phyloP scores from a whole-genome alignment of 2,888 invertebrate species.

The Epistrophe eligans region DNA sequence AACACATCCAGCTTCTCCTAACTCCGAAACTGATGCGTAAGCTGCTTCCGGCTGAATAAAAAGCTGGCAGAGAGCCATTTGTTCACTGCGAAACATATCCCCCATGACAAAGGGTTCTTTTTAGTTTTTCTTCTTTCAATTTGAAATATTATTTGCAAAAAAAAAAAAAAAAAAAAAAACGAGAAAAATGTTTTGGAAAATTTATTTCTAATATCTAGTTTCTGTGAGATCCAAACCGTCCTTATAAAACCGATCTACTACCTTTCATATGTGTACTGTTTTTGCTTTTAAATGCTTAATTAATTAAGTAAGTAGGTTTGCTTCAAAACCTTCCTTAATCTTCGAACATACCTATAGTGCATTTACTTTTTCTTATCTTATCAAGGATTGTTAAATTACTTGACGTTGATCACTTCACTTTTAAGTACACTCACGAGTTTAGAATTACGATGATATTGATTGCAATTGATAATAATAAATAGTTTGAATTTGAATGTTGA shows the following conservation, averaged over 20 bases:
- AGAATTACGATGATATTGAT: conserved; percentile 4
- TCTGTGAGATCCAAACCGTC: background rate
- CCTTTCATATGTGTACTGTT: background rate
- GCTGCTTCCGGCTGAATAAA: conserved; percentile 80
- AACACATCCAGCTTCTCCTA: conserved; percentile 80
- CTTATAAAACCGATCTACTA: background rate
- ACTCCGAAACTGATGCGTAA: conserved; percentile 79
- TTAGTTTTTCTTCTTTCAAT: background rate
- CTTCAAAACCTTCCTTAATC: conserved; percentile 6
- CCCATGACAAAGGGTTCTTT: conserved; percentile 7
- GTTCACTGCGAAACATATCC: conserved; percentile 80
- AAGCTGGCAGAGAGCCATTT: conserved; percentile 80
- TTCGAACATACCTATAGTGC: background rate
- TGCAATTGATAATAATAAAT: background rate
- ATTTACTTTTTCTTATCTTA: background rate
- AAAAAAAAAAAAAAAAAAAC: too few species aligned
- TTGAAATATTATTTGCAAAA: background rate
- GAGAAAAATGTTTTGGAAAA: background rate
- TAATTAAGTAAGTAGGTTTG: background rate
- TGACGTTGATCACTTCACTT: background rate
- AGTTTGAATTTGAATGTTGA: background rate
- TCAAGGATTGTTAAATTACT: background rate
- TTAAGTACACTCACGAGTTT: conserved; percentile 23
- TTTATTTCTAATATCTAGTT: background rate
- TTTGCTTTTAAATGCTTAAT: background rate